A percentile compares a stretch with the other conserved stretches of the same genome.
phyloP scores from a whole-genome alignment of 2,888 invertebrate species.

The Platynereis dumerilii region DNA sequence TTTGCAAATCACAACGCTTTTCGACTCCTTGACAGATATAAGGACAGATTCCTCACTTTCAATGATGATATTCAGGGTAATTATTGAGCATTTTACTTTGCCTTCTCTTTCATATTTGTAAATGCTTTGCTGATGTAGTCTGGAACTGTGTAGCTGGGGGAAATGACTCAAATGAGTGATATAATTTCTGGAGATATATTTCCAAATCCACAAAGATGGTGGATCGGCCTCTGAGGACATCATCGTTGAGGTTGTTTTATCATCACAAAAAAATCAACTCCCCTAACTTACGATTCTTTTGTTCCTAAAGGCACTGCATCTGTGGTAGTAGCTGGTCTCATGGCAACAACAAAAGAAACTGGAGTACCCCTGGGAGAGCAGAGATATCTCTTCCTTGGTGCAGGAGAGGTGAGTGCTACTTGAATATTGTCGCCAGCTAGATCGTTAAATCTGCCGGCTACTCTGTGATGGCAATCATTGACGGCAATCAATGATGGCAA shows the following conservation, averaged over 20 bases:
- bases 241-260: too few species aligned
- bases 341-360: conserved; percentile 87
- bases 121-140: too few species aligned
- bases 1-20: conserved; percentile 97
- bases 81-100: background rate
- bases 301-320: conserved; percentile 74
- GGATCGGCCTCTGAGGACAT: too few species aligned
- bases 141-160: too few species aligned
- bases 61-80: conserved; percentile 96
- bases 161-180: background rate
- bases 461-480: too few species aligned
- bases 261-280: too few species aligned
- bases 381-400: conserved; percentile 91
- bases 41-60: conserved; percentile 87
- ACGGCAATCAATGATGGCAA: too few species aligned
- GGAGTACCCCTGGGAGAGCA: conserved; percentile 84
- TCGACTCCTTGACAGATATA: conserved; percentile 85
- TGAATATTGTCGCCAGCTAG: background rate
- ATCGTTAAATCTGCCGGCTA: too few species aligned
- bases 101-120: too few species aligned
- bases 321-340: conserved; percentile 92
- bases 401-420: conserved; percentile 79
- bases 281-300: background rate
- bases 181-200: background rate
- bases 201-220: too few species aligned